Base-by-base conservation (phyloP, 2,113 vertebrate species). In the Pseudois nayaur region DNA sequence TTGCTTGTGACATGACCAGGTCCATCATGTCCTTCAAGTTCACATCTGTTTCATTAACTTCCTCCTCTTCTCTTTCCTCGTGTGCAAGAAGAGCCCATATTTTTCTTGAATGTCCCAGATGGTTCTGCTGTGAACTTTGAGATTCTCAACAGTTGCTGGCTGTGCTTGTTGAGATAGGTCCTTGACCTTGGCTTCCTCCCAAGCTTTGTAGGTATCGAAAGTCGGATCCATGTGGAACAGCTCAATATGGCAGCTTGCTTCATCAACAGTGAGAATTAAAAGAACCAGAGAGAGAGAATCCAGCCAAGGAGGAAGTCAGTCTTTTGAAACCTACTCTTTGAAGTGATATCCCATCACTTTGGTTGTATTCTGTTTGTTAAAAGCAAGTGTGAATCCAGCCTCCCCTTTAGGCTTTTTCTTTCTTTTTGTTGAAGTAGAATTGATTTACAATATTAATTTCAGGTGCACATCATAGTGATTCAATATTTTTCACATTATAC, bases 1-100 rank as follows among this genome's bases (percentile, higher is more conserved):
- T 99, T 3, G 99, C 99, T 99, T 99, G 99, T 1, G 99, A 99
- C 99, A 99, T 99, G 97, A 99, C 99, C 97, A 99, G 99, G 98
- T 99, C 99, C 0, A 99, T 99, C 0, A 99, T 99, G 98, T 99
- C 99, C 98, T 99, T 99, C 91, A 99, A 99, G 98, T 99, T 99
- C 7, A 99, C 99, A 1, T 99, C 99, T 1, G 99, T 99, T 98
- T 99, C 99, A 2, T 99, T 99, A 98, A 99, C 99, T 99, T 99
- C 99, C 48, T 99, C 99, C 94, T 99, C 99, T 99, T 99, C 99
- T 50, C 99, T 99, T 97, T 99, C 99, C 98, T 99, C 99, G 98
- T 99, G 99, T 98, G 99, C 99, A 19, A 99, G 99, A 91, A 99
- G 99, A 93, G 99, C 99, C 99, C 99, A 99, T 98, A 99, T 99